A percentile compares a stretch with the other conserved stretches of the same genome.
These are phyloP conservation scores for Neomorphus geoffroyi DNA, from an alignment of 2,797 vertebrate species.

Conservation along the genomic window DNA sequence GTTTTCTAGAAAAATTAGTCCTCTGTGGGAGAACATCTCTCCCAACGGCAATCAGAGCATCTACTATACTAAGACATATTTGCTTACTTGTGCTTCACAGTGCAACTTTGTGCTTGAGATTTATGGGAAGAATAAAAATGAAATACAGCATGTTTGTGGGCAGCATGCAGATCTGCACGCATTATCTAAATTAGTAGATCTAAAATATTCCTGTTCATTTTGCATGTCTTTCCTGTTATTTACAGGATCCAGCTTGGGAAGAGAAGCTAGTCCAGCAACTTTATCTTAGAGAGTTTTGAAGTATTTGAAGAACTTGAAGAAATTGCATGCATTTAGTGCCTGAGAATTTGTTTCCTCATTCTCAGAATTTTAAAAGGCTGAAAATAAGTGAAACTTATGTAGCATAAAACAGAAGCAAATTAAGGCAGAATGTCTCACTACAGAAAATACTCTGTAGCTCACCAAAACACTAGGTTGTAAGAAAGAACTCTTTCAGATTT, in stretches of 20 bases:
- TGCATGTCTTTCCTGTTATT: not conserved
- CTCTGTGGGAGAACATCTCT: conserved; percentile 39
- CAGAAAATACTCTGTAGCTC: not conserved
- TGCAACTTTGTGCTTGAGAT: conserved; percentile 25
- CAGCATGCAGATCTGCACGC: not conserved
- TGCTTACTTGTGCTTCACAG: conserved; percentile 48
- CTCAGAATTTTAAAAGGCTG: not conserved
- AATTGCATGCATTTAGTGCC: not conserved
- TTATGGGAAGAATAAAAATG: conserved; percentile 42
- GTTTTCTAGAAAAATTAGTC: conserved; percentile 39
- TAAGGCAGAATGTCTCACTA: not conserved
- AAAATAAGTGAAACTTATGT: not conserved
- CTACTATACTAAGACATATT: conserved; percentile 30
- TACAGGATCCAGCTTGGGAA: not conserved
- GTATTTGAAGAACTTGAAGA: not conserved
- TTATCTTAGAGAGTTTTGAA: not conserved
- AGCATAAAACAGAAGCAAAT: not conserved
- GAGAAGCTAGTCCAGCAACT: not conserved
- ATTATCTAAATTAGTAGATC: conserved; percentile 35
- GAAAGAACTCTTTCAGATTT: not conserved
- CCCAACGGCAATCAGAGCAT: not conserved
- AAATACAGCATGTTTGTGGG: conserved; percentile 38
- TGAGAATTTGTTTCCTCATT: not conserved
- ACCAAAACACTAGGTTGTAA: not conserved
- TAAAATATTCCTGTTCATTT: conserved; percentile 37